Evolutionary conservation across 2,888 invertebrate genomes (phyloP).

Genomic region (Torymus auratus): DNA sequence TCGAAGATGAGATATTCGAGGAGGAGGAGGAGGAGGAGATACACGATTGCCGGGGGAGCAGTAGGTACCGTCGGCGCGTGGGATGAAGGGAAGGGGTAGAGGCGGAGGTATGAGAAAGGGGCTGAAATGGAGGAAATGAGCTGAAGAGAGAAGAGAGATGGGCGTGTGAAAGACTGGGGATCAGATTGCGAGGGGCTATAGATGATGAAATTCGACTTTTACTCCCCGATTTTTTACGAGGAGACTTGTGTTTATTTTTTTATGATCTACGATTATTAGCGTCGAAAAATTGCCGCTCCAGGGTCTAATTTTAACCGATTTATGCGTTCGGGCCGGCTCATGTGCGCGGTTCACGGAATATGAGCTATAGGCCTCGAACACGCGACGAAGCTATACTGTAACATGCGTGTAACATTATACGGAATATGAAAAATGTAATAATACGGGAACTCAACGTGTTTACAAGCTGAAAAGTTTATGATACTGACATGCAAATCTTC

Average conservation of each 20-base stretch:
- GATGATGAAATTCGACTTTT: conserved; percentile 7
- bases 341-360: background rate
- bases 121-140: conserved; percentile 17
- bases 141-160: background rate
- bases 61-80: conserved; percentile 3
- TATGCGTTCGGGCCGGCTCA: background rate
- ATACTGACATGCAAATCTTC: no score
- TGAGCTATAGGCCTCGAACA: background rate
- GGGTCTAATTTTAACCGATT: no score
- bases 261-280: no score
- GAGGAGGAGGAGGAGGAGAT: conserved; percentile 4
- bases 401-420: no score
- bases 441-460: no score
- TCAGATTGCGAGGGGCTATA: no score
- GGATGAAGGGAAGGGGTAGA: background rate
- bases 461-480: no score
- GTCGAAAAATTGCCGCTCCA: no score
- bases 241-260: no score
- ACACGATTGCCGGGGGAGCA: conserved; percentile 38
- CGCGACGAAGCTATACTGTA: background rate
- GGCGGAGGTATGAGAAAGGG: conserved; percentile 4
- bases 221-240: background rate
- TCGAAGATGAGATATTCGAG: conserved; percentile 31
- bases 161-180: no score
- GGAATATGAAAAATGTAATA: no score